Evolutionary conservation across 1,140 invertebrate genomes (phyloP).

Genomic region (Gerris buenoi): DNA sequence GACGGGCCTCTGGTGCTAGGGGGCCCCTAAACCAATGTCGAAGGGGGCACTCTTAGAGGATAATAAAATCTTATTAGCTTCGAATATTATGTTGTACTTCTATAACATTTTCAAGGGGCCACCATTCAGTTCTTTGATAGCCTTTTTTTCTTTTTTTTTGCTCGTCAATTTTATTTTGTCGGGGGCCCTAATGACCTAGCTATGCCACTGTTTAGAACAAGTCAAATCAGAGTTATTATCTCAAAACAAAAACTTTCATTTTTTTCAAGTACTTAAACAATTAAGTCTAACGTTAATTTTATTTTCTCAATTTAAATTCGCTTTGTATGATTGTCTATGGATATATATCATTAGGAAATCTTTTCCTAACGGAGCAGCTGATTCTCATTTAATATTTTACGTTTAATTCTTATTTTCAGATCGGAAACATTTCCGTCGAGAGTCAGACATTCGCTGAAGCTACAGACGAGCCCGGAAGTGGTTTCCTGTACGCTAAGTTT

Average conservation of each 20-base stretch:
- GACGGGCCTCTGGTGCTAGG: too few relatives aligned
- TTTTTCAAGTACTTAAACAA: background rate
- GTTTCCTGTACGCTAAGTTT: conserved; percentile 43
- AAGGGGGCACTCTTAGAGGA: too few relatives aligned
- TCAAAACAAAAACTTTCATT: background rate
- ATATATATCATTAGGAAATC: background rate
- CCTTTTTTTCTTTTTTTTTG: too few relatives aligned
- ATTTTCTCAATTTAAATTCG: background rate
- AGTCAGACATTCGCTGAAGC: conserved; percentile 53
- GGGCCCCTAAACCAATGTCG: too few relatives aligned
- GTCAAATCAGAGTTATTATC: too few relatives aligned
- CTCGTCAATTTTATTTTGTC: too few relatives aligned
- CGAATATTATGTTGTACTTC: too few relatives aligned
- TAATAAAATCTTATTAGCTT: too few relatives aligned
- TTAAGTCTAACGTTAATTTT: background rate
- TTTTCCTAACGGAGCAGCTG: background rate
- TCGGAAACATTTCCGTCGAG: conserved; percentile 31
- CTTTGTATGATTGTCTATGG: background rate
- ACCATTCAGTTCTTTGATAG: too few relatives aligned
- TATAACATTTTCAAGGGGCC: too few relatives aligned
- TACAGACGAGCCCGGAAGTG: conserved; percentile 34
- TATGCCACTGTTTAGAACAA: too few relatives aligned
- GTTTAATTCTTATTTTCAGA: conserved; percentile 25
- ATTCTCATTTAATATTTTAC: background rate
- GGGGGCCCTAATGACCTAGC: too few relatives aligned